Evolutionary conservation across 1,140 invertebrate genomes (phyloP), one percentile per base, ranked within the genome.

Genomic region (Drosophila parvula): DNA sequence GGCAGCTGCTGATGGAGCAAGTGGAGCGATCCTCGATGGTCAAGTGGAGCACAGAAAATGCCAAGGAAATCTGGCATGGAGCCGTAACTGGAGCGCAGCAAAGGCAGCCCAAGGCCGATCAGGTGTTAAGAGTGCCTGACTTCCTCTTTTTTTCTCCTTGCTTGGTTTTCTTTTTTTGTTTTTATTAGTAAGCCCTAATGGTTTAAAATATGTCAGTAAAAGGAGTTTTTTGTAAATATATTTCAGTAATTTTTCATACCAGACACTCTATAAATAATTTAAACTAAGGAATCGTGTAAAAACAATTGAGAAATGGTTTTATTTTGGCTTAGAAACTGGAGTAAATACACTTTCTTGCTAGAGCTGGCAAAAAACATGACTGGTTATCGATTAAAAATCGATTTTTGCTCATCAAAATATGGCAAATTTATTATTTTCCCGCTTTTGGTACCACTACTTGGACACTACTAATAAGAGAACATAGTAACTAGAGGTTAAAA

Each of bases 51-150:
- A 44, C 14, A 12, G 34, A 36, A 36, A 51, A 14, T 32, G 48
- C 30, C 16, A 53, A 5, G 32, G 32, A 38, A 55, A 38, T 22
- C 43, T 22, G 9, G 28, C 48, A 18, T 30, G 14, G 32, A n/a
- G 43, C n/a, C 36, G 32, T 38, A 69, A 73, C 55, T 73, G 51
- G 47, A 78, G 55, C 32, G 32, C 68, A 59, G 57, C 63, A 75
- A 74, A 44, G 27, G 74, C 34, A 30, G 67, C 83, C 83, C 82
- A 88, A 88, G 79, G 82, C 82, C 82, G 82, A 71, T 81, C 83
- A 79, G 74, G 79, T 81, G 79, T 50, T 43, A 38, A 51, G n/a
- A 43, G 34, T 27, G 64, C 45, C 18, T 22, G 27, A 8, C n/a
- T 36, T 55, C 12, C 30, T 40, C 18, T 18, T 38, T 18, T 27